A percentile compares a stretch with the other conserved stretches of the same genome.
Conservation (phyloP, 37 sponge, comb jelly and placozoan species). For the Crambe crambe region DNA sequence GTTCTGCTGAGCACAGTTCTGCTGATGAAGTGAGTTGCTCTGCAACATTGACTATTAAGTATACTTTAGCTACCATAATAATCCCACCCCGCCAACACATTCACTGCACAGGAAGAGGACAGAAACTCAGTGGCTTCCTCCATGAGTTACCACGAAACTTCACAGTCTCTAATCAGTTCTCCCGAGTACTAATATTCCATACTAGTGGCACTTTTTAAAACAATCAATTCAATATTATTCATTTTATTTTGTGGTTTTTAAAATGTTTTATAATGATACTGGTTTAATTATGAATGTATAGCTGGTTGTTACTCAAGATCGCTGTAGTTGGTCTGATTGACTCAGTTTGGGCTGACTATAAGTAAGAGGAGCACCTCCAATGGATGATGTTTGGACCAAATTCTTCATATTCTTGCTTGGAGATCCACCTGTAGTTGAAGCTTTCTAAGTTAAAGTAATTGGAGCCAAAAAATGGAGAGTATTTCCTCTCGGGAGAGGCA, state of each 20-base stretch:
- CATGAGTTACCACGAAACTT: too few relatives aligned
- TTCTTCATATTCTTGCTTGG: conserved; percentile 99
- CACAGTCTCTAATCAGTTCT: too few relatives aligned
- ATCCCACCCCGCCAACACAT: neutral
- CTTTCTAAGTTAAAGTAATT: conserved; percentile 98
- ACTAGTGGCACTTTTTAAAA: too few relatives aligned
- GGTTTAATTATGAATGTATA: too few relatives aligned
- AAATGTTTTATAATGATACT: too few relatives aligned
- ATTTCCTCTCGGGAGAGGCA: conserved; percentile 99
- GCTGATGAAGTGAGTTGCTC: neutral
- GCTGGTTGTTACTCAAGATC: too few relatives aligned
- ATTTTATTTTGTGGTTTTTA: too few relatives aligned
- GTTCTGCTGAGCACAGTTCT: neutral
- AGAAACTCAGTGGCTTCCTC: neutral
- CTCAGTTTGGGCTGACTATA: too few relatives aligned
- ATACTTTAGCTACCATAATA: neutral
- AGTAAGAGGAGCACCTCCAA: conserved; percentile 99
- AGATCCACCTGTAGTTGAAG: conserved; percentile 99
- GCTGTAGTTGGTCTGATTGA: too few relatives aligned
- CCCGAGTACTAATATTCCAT: too few relatives aligned
- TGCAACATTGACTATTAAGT: neutral
- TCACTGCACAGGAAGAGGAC: conserved; percentile 2
- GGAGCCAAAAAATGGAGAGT: conserved; percentile 99
- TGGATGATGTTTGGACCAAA: conserved; percentile 99
- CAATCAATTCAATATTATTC: too few relatives aligned